Percentiles rank a stretch among this genome's conserved stretches.
Conservation (phyloP, 2,113 vertebrate genomes). For the Gila orcuttii region DNA sequence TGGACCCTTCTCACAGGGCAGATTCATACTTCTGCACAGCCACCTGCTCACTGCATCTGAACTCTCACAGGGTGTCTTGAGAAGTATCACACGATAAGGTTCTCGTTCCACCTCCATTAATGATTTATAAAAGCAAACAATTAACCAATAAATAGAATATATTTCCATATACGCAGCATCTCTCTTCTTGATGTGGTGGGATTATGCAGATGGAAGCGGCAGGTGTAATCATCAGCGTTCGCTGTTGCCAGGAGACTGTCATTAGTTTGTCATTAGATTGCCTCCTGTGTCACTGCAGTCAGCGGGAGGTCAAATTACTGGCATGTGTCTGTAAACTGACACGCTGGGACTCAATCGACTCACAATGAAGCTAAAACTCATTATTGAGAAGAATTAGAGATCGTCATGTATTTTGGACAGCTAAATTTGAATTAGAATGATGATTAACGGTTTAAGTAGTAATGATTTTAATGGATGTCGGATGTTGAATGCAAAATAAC, state of each 20-base stretch:
- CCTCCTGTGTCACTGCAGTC: conserved; percentile 47
- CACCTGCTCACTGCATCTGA: conserved; percentile 38
- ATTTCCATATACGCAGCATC: no score
- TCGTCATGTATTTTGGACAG: neutral
- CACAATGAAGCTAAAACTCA: neutral
- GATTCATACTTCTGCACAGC: conserved; percentile 26
- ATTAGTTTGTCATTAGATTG: conserved; percentile 48
- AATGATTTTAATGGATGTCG: neutral
- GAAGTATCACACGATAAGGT: conserved; percentile 40
- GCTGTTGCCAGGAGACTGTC: conserved; percentile 66
- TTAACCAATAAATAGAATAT: neutral
- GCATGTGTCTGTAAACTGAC: neutral
- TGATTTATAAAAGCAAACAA: neutral
- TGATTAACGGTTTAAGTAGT: neutral
- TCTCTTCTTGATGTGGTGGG: neutral
- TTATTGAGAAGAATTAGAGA: conserved; percentile 10
- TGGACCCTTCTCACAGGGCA: conserved; percentile 53
- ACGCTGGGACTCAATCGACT: neutral
- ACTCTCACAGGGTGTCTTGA: conserved; percentile 49
- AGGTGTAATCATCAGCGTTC: conserved; percentile 7
- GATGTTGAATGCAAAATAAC: neutral
- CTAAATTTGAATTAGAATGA: neutral
- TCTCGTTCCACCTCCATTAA: conserved; percentile 19
- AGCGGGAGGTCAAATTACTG: conserved; percentile 62
- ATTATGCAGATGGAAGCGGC: conserved; percentile 12